Evolutionary conservation across 2,888 invertebrate genomes (phyloP).

Genomic region (Ptychoptera albimana): DNA sequence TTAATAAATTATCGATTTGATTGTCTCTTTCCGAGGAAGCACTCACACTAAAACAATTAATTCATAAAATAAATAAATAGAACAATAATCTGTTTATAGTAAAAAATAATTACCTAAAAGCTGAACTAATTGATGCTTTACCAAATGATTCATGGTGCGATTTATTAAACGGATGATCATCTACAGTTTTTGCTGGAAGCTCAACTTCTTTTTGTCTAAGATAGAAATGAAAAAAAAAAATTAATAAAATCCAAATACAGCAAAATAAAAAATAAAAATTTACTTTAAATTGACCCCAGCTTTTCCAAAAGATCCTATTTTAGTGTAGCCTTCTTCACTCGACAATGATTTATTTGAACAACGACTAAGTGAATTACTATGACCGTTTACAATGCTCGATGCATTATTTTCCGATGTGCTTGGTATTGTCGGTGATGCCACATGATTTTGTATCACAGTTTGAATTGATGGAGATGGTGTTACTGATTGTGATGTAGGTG

Average conservation of each 20-base stretch:
- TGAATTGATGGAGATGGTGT: constrained; percentile 28
- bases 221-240: constrained; percentile 5
- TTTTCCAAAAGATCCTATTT: constrained; percentile 33
- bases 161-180: constrained; percentile 28
- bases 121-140: constrained; percentile 30
- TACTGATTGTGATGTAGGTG: constrained; percentile 15
- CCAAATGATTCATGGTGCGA: constrained; percentile 31
- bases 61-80: constrained; percentile 16
- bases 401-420: constrained; percentile 1
- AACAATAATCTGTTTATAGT: neutral
- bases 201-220: constrained; percentile 13
- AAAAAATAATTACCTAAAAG: constrained; percentile 21
- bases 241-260: neutral
- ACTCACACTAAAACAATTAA: constrained; percentile 14
- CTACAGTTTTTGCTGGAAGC: constrained; percentile 29
- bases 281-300: constrained; percentile 29
- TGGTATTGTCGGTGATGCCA: neutral
- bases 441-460: constrained; percentile 26
- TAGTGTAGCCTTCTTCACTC: constrained; percentile 27
- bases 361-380: constrained; percentile 22
- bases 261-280: too few relatives aligned
- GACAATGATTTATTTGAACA: constrained; percentile 31
- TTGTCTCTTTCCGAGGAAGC: constrained; percentile 38
- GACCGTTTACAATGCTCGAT: constrained; percentile 7
- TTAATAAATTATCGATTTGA: constrained; percentile 58